Conservation (phyloP, 2,797 vertebrate genomes). For the Chlorospingus flavigularis region DNA sequence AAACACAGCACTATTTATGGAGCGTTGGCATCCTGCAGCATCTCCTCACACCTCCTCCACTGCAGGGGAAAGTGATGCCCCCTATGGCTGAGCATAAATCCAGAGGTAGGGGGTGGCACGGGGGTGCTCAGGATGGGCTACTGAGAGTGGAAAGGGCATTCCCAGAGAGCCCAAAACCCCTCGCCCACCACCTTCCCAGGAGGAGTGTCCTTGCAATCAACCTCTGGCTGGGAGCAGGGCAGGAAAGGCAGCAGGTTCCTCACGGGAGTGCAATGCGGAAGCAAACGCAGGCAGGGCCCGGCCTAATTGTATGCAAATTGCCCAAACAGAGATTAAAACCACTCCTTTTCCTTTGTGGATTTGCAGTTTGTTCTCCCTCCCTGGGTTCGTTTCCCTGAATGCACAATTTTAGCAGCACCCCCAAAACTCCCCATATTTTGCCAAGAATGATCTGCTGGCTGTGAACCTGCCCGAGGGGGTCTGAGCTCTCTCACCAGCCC, state of each 20-base stretch:
- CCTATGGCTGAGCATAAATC: neutral
- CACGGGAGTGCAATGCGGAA: conserved; percentile 27
- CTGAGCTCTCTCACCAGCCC: neutral
- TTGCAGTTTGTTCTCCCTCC: neutral
- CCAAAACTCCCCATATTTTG: accelerated
- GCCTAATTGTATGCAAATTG: conserved; percentile 61
- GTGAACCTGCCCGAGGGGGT: neutral
- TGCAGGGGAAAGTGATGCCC: neutral
- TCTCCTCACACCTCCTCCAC: neutral
- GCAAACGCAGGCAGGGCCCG: neutral
- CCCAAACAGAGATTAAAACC: neutral
- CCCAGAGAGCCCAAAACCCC: neutral
- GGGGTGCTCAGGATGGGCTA: neutral
- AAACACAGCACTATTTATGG: conserved; percentile 20
- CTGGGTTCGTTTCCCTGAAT: neutral
- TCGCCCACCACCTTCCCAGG: neutral
- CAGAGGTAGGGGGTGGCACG: neutral
- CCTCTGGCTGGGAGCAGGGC: conserved; percentile 14
- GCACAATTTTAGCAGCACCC: neutral
- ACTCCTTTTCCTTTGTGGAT: conserved; percentile 35
- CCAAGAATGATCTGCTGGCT: neutral
- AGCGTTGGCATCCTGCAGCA: neutral
- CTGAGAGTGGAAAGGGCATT: neutral
- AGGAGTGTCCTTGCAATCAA: neutral
- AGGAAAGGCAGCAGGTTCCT: conserved; percentile 32